Evolutionary conservation across 64 coral and sea anemone genomes (phyloP).

Genomic region (Stichodactyla mertensii): DNA sequence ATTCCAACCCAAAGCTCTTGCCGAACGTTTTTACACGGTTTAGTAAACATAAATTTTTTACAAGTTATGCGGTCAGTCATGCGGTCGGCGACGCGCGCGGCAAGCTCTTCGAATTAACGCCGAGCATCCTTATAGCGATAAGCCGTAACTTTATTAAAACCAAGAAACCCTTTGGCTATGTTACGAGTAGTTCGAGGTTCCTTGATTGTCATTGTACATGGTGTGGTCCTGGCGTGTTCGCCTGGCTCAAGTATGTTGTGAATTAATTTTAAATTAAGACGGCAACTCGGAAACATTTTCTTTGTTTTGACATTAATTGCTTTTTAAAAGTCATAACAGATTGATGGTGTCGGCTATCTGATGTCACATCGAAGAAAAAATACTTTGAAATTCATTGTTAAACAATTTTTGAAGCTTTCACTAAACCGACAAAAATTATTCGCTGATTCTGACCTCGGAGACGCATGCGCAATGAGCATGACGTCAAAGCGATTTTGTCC

Average conservation of each 20-base stretch:
- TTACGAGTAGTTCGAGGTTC: not conserved
- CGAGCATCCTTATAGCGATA: not conserved
- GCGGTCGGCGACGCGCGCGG: not conserved
- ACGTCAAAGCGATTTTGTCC: not conserved
- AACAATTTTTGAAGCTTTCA: not conserved
- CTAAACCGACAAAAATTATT: not conserved
- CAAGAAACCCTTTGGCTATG: not conserved
- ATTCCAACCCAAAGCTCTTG: not conserved
- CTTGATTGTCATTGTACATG: not conserved
- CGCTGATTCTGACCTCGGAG: not conserved
- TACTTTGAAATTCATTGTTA: not conserved
- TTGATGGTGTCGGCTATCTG: not conserved
- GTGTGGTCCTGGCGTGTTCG: not conserved
- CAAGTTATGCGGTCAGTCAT: not conserved
- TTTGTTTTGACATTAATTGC: not conserved
- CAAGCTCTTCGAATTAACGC: not conserved
- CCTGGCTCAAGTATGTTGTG: not conserved
- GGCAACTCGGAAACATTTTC: not conserved
- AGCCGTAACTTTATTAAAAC: not conserved
- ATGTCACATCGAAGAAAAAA: not conserved
- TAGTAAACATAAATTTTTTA: slow-evolving; percentile 10
- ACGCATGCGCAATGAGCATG: not conserved
- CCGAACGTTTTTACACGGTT: not conserved
- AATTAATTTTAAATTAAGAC: slow-evolving; percentile 8
- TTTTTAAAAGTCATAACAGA: slow-evolving; percentile 11